Evolutionary conservation across 2,888 invertebrate species (phyloP), one percentile per base, ranked within the genome.

Genomic region (Pammene fasciana): DNA sequence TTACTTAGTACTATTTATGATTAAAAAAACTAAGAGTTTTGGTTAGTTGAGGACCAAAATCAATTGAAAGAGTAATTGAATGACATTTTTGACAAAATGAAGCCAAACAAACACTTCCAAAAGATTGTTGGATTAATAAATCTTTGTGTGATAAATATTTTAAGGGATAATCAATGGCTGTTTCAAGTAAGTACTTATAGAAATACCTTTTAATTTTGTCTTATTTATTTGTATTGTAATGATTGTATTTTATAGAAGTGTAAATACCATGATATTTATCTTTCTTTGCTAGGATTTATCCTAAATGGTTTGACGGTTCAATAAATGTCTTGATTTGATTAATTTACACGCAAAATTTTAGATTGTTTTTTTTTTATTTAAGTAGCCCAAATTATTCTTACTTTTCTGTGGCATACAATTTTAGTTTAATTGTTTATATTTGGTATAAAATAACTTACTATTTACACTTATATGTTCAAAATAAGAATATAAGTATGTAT

Each of bases 61-160:
- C 65, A 65, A 54, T 41, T 46, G 50, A 52, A 50, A 60, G 16
- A 34, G n/a, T 52, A 52, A 48, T 38, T 56, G 26, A 46, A 38
- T 18, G 14, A n/a, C 46, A 18, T 60, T 54, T 62, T 62, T 60
- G 46, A 56, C 50, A 48, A 48, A 50, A 50, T 48, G 34, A 67
- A 68, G 74, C 74, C 75, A 76, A 75, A 75, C 61, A 57, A 43
- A 65, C 55, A 74, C 76, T 76, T 75, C 74, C 76, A 66, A 64
- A 64, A 68, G 54, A 61, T 52, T 14, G 10, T 57, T 60, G 64
- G 65, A 57, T 59, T 26, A 46, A 61, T 55, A 43, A 60, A 68
- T 65, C n/a, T 68, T 48, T 65, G 65, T 65, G 60, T 70, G 70
- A 70, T 70, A 70, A 68, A 68, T 70, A 70, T 64, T 36, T 70